A percentile compares a stretch with the other conserved stretches of the same genome.
Conservation (phyloP, 2,888 invertebrate genomes). For the Epistrophella euchroma region DNA sequence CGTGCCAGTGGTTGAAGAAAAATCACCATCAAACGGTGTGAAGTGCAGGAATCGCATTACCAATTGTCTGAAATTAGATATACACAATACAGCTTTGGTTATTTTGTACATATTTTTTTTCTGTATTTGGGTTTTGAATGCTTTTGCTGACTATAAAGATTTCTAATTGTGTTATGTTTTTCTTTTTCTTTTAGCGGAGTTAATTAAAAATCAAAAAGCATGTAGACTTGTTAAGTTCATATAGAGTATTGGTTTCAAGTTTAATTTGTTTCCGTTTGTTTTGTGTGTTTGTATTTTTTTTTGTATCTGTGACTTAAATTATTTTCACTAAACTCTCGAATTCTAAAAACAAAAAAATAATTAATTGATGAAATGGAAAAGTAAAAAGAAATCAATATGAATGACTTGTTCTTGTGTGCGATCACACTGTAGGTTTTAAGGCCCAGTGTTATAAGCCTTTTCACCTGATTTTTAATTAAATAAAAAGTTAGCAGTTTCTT, state of each 20-base stretch:
- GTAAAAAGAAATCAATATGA: too few relatives aligned
- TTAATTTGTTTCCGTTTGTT: background rate
- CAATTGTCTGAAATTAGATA: slow-evolving; percentile 57
- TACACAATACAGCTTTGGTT: slow-evolving; percentile 26
- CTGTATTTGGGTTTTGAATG: slow-evolving; percentile 37
- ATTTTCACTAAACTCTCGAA: too few relatives aligned
- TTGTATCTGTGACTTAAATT: too few relatives aligned
- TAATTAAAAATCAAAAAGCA: slow-evolving; percentile 50
- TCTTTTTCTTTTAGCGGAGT: slow-evolving; percentile 28
- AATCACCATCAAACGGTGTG: slow-evolving; percentile 56
- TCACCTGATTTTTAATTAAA: too few relatives aligned
- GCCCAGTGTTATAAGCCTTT: too few relatives aligned
- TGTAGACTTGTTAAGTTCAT: slow-evolving; percentile 13
- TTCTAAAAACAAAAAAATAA: too few relatives aligned
- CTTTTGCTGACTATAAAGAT: slow-evolving; percentile 31
- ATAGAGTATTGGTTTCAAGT: background rate
- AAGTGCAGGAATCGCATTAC: slow-evolving; percentile 56
- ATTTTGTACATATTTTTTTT: slow-evolving; percentile 19
- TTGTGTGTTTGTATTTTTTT: background rate
- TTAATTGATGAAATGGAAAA: too few relatives aligned
- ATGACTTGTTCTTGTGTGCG: too few relatives aligned
- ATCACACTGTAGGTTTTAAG: too few relatives aligned
- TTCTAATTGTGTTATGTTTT: slow-evolving; percentile 35
- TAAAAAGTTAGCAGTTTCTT: too few relatives aligned
- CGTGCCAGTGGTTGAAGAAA: slow-evolving; percentile 33